Conservation (phyloP, 2,113 vertebrate species). For the Chionomys nivalis region DNA sequence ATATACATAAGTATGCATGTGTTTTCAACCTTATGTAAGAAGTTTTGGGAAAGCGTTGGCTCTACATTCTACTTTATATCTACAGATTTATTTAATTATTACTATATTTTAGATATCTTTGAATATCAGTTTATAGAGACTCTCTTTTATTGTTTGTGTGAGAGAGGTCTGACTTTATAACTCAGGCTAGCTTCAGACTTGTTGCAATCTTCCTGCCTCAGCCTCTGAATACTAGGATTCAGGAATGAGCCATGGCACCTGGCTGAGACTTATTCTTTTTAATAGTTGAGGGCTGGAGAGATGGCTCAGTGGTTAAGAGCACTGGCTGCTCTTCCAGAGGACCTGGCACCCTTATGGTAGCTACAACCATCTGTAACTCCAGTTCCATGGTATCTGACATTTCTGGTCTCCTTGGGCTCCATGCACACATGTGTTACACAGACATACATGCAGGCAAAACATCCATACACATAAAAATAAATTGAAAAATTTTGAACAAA, state of each 20-base stretch:
- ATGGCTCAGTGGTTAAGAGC: background rate
- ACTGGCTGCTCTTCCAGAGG: background rate
- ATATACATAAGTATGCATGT: background rate
- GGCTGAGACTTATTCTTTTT: slow-evolving; percentile 25
- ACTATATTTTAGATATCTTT: slow-evolving; percentile 17
- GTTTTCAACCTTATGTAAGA: slow-evolving; percentile 29
- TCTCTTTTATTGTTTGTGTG: background rate
- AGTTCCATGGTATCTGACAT: background rate
- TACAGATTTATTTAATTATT: background rate
- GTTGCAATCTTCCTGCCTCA: background rate
- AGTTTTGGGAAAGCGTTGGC: background rate
- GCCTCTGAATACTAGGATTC: background rate
- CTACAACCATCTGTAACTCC: background rate
- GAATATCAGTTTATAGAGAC: background rate
- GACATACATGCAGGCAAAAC: background rate
- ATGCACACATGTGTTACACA: background rate
- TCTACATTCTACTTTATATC: background rate
- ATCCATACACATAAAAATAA: background rate
- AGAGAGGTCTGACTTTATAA: background rate
- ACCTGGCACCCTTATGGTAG: background rate
- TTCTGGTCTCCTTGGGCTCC: background rate
- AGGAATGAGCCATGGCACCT: background rate
- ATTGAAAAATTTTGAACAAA: background rate
- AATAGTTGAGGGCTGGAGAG: background rate
- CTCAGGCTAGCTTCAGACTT: background rate